phyloP scores from a whole-genome alignment of 1,140 invertebrate genomes.

The Latrodectus geometricus region DNA sequence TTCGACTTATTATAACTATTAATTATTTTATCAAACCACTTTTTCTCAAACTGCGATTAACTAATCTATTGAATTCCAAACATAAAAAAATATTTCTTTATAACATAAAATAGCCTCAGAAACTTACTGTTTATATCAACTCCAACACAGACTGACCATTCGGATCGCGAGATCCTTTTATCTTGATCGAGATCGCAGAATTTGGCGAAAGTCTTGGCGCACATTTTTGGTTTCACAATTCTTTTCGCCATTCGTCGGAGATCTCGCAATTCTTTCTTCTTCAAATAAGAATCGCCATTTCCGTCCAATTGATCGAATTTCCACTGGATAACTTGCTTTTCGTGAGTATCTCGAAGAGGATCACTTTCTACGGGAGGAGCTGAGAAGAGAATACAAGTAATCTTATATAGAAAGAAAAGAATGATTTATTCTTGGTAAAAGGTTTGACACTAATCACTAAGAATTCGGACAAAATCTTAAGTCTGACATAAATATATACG shows the following conservation, averaged over 20 bases:
- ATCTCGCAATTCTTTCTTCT: slow-evolving; percentile 83
- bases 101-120: too few species aligned
- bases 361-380: background rate
- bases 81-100: too few species aligned
- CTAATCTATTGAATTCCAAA: too few species aligned
- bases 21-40: too few species aligned
- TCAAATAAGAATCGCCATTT: slow-evolving; percentile 80
- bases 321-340: slow-evolving; percentile 76
- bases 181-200: slow-evolving; percentile 86
- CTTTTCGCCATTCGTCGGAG: slow-evolving; percentile 84
- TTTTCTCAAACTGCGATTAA: too few species aligned
- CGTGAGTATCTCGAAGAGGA: slow-evolving; percentile 36
- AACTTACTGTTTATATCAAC: slow-evolving; percentile 75
- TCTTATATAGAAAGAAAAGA: too few species aligned
- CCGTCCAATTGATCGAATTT: slow-evolving; percentile 86
- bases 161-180: slow-evolving; percentile 77
- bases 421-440: too few species aligned
- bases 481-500: too few species aligned
- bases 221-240: slow-evolving; percentile 86
- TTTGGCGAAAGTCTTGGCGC: slow-evolving; percentile 87
- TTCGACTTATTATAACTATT: too few species aligned
- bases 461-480: too few species aligned
- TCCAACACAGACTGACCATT: slow-evolving; percentile 86
- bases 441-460: too few species aligned
- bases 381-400: background rate